A percentile compares a stretch with the other conserved stretches of the same genome.
Conservation (phyloP, 35 echinoderm and acorn worm genomes). For the Antedon bifida region DNA sequence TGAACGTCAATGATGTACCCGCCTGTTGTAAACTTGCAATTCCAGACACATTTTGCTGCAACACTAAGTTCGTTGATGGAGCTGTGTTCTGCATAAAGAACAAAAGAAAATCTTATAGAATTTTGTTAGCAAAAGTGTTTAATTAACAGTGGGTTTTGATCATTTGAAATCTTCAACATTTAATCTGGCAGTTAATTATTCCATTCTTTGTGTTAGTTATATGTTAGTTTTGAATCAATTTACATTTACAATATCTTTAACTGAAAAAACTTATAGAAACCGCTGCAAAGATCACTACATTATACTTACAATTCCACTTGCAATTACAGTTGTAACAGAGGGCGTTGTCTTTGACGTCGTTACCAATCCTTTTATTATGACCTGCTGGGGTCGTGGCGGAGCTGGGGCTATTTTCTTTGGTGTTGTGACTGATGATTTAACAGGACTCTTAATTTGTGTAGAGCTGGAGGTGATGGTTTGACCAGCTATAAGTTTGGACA, state of each 20-base stretch:
- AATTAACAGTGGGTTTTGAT: too few species aligned
- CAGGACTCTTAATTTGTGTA: constrained; percentile 47
- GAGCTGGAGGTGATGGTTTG: constrained; percentile 52
- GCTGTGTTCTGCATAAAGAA: too few species aligned
- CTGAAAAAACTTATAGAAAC: background rate
- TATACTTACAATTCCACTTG: background rate
- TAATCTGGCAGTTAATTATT: too few species aligned
- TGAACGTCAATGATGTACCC: background rate
- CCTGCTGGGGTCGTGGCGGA: constrained; percentile 12
- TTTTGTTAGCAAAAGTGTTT: too few species aligned
- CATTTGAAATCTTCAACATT: too few species aligned
- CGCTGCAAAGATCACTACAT: background rate
- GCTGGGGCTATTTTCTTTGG: constrained; percentile 77
- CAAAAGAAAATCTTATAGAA: too few species aligned
- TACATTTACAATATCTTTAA: too few species aligned
- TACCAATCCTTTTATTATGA: constrained; percentile 25
- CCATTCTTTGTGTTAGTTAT: too few species aligned
- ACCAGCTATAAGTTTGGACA: constrained; percentile 19
- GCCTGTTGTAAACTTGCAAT: background rate
- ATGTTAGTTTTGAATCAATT: too few species aligned
- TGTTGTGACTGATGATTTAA: constrained; percentile 23
- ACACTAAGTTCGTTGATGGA: too few species aligned
- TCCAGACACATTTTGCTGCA: background rate
- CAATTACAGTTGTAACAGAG: constrained; percentile 16
- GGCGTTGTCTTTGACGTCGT: constrained; percentile 5